Evolutionary conservation across 2,888 invertebrate species (phyloP), one percentile per base, ranked within the genome.

Genomic region (Drosophila kuntzei): DNA sequence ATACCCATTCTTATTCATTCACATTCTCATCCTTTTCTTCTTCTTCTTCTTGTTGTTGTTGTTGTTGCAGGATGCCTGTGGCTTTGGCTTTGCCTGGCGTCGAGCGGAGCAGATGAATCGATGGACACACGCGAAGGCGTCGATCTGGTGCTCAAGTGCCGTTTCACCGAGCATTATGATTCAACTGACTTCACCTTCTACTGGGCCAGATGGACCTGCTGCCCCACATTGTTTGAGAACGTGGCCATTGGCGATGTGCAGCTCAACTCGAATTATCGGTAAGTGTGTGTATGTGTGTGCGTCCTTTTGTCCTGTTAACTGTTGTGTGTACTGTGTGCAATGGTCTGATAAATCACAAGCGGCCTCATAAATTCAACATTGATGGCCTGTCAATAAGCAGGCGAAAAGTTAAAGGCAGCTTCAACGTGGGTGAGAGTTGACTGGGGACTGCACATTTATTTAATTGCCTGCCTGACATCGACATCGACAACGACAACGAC

Each of bases 41-140:
- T 11, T 29, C 7, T 43, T n/a, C 18, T 3, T 46, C 1, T 34
- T 9, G 6, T n/a, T 9, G n/a, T 11, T 34, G n/a, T 34, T n/a
- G 27, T 55, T 9, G 2, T 66, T 68, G 5, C 66, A 76, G 75
- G 58, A n/a, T 65, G 67, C 11, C 34, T 62, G 41, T 73, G 72
- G 64, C 54, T 54, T n/a, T 76, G 39, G 43, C 58, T 66, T n/a
- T 73, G 32, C 34, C 50, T 66, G 39, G 39, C 27, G 22, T 58
- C 34, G 16, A 60, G 57, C 29, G 36, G 32, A n/a, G 72, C 91
- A 11, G 90, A 92, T 50, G 92, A 92, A 66, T 91, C 91, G 50
- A 71, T 95, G 85, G 97, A 98, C 92, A 97, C 97, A 63, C 94
- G 96, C 82, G 97, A 97, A 93, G 97, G 97, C 66, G 96, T 97